phyloP scores from a whole-genome alignment of 2,888 invertebrate genomes.

The Apoda limacodes region DNA sequence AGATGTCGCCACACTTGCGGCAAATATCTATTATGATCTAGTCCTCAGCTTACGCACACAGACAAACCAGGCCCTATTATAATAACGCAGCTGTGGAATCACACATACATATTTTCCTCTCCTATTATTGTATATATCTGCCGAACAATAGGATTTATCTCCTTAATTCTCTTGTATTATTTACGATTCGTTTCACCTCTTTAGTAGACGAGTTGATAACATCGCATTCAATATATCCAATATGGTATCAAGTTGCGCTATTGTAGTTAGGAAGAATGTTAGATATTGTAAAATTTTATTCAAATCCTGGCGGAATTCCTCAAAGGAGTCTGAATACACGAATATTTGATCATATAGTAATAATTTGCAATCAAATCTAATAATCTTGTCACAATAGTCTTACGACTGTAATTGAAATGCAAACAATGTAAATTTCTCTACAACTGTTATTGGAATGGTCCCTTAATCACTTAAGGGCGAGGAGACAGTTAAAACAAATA shows the following conservation, averaged over 20 bases:
- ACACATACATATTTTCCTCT: conserved; percentile 27
- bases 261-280: too few relatives aligned
- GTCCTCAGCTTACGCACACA: conserved; percentile 36
- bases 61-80: conserved; percentile 32
- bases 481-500: conserved; percentile 64
- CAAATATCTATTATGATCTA: conserved; percentile 34
- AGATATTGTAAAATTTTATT: too few relatives aligned
- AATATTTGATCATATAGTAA: too few relatives aligned
- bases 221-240: too few relatives aligned
- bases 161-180: conserved; percentile 58
- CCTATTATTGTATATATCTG: conserved; percentile 22
- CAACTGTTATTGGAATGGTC: conserved; percentile 57
- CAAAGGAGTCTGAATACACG: too few relatives aligned
- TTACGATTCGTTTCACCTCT: conserved; percentile 58
- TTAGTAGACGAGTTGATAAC: conserved; percentile 45
- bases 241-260: too few relatives aligned
- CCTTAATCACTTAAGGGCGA: conserved; percentile 60
- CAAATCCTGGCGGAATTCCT: too few relatives aligned
- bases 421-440: conserved; percentile 50
- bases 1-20: conserved; percentile 44
- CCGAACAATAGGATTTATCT: conserved; percentile 48
- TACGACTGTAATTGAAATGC: conserved; percentile 34
- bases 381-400: conserved; percentile 27
- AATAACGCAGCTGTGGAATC: conserved; percentile 34
- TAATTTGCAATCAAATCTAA: conserved; percentile 28